These are phyloP conservation scores for Plestiodon gilberti DNA, from an alignment of 2,113 vertebrate species.

Conservation along the genomic window DNA sequence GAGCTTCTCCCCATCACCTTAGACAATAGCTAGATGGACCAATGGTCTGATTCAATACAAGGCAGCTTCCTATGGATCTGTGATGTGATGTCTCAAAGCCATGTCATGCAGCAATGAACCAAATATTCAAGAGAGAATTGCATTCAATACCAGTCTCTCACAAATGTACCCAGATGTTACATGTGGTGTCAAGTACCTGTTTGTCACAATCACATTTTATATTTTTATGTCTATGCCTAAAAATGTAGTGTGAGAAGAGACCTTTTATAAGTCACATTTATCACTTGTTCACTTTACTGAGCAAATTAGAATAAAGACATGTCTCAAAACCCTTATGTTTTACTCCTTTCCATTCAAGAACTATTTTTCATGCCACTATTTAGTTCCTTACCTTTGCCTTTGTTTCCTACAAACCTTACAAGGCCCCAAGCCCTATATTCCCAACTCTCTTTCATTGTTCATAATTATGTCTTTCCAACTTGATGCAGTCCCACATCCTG, in stretches of 20 bases:
- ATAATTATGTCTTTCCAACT: constrained; percentile 39
- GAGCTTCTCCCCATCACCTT: too few relatives aligned
- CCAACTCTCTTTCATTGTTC: constrained; percentile 40
- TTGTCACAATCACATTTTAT: background rate
- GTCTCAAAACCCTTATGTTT: constrained; percentile 46
- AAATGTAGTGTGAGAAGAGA: background rate
- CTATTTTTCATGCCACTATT: background rate
- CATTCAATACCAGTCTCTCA: background rate
- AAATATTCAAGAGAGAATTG: background rate
- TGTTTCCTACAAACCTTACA: background rate
- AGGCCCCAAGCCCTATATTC: constrained; percentile 45
- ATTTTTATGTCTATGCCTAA: background rate
- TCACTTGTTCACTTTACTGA: constrained; percentile 28
- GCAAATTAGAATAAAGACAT: constrained; percentile 60
- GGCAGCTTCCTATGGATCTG: background rate
- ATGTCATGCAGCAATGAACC: background rate
- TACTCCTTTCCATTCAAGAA: constrained; percentile 3
- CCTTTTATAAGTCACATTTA: background rate
- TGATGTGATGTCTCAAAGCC: background rate
- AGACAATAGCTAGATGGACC: too few relatives aligned
- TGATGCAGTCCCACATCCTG: constrained; percentile 42
- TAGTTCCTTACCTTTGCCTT: background rate
- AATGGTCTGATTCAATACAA: too few relatives aligned
- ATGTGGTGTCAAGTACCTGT: background rate
- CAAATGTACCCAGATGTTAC: background rate